Percentiles rank a stretch among this genome's conserved stretches.
Conservation (phyloP, 2,888 invertebrate species). For the Vanessa cardui region DNA sequence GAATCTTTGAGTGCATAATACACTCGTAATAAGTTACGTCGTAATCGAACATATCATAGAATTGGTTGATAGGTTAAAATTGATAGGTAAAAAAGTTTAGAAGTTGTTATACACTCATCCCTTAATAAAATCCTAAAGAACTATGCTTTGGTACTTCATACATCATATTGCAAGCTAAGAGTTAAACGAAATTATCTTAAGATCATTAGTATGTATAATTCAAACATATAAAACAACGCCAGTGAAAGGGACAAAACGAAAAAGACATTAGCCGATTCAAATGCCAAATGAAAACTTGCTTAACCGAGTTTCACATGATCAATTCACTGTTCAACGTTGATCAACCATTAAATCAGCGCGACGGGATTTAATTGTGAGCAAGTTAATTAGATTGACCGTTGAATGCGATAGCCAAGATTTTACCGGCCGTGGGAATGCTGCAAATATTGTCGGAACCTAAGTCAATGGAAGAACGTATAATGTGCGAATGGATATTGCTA, state of each 20-base stretch:
- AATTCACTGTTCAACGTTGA: conserved; percentile 19
- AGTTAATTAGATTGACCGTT: conserved; percentile 65
- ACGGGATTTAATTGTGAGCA: conserved; percentile 60
- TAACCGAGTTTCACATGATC: conserved; percentile 29
- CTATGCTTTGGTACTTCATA: too few relatives aligned
- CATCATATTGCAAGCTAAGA: too few relatives aligned
- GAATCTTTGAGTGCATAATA: conserved; percentile 1
- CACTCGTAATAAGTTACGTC: not conserved
- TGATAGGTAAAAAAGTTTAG: too few relatives aligned
- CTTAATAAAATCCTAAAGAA: too few relatives aligned
- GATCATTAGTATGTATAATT: not conserved
- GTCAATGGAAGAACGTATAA: conserved; percentile 8
- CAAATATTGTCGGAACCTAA: conserved; percentile 1
- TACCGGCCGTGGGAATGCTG: conserved; percentile 24
- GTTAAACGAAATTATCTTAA: too few relatives aligned
- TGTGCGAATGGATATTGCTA: not conserved
- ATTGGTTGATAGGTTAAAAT: too few relatives aligned
- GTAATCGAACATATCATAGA: not conserved
- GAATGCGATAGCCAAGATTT: conserved; percentile 44
- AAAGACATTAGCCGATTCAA: conserved; percentile 16
- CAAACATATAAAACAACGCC: not conserved
- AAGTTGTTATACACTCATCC: too few relatives aligned
- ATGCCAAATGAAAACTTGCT: conserved; percentile 8
- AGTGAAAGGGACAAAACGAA: not conserved
- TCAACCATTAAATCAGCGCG: conserved; percentile 27